phyloP scores from a whole-genome alignment of 2,797 vertebrate species.

The Peromyscus attwateri region DNA sequence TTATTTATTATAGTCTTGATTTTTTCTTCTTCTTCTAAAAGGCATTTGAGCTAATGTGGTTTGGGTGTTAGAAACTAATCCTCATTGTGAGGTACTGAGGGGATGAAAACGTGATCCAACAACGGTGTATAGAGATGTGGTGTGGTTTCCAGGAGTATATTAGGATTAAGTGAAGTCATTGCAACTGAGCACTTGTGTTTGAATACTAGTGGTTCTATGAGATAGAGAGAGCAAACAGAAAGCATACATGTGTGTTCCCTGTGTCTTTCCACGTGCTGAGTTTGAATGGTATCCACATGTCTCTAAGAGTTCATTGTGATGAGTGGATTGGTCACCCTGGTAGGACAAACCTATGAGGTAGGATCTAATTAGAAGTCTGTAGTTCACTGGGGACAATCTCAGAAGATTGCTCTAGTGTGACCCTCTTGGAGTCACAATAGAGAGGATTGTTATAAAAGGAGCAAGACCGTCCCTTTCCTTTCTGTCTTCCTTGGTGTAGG shows the following conservation, averaged over 20 bases:
- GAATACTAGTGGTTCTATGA: not conserved
- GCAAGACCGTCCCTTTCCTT: not conserved
- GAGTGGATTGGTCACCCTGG: too few relatives aligned
- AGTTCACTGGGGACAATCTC: not conserved
- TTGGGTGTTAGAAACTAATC: not conserved
- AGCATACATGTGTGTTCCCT: not conserved
- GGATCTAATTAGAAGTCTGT: not conserved
- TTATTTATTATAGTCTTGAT: not conserved
- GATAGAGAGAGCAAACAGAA: not conserved
- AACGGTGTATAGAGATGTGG: not conserved
- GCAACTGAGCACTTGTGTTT: not conserved
- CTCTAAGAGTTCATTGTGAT: not conserved
- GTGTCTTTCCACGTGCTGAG: not conserved
- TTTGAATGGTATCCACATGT: not conserved
- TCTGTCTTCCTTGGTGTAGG: not conserved
- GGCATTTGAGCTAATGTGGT: not conserved
- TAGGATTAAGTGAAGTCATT: not conserved
- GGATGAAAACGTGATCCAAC: not conserved
- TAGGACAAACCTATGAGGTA: not conserved
- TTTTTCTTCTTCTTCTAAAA: constrained; percentile 43
- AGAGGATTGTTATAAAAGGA: not conserved
- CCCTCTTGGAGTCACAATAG: not conserved
- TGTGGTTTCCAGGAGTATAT: not conserved
- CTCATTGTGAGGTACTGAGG: not conserved
- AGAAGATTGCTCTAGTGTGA: not conserved